phyloP scores from a whole-genome alignment of 2,888 invertebrate genomes.

The Seira sanloemensis region DNA sequence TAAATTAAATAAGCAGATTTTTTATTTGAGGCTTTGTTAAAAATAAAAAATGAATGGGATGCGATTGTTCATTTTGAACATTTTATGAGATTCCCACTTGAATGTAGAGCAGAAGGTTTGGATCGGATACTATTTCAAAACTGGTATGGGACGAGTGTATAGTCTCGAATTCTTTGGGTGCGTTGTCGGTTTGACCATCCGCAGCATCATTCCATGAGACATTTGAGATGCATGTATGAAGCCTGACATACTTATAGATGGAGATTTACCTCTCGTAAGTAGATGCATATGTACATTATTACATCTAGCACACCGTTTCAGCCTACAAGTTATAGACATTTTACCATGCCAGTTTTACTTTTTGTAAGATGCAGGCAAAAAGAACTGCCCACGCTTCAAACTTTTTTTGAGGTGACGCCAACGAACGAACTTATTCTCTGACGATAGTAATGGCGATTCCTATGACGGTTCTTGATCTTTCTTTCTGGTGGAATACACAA shows the following conservation, averaged over 20 bases:
- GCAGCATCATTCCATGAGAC: too few species aligned
- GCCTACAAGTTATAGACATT: constrained; percentile 60
- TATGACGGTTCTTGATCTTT: constrained; percentile 50
- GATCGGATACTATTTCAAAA: too few species aligned
- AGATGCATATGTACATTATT: too few species aligned
- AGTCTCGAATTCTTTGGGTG: too few species aligned
- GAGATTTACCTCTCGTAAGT: too few species aligned
- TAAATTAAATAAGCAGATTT: constrained; percentile 6
- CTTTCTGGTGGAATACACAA: too few species aligned
- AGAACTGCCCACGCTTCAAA: constrained; percentile 70
- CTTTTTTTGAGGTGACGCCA: constrained; percentile 71
- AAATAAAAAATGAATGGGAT: background rate
- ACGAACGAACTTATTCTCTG: background rate
- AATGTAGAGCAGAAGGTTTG: background rate
- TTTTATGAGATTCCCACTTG: constrained; percentile 2
- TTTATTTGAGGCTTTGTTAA: background rate
- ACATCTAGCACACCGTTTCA: too few species aligned
- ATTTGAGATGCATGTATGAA: too few species aligned
- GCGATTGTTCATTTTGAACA: background rate
- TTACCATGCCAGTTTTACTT: constrained; percentile 64
- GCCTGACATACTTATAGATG: too few species aligned
- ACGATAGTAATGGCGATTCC: constrained; percentile 9
- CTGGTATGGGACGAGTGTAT: too few species aligned
- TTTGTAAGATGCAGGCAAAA: constrained; percentile 15
- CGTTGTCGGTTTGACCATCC: too few species aligned